phyloP scores from a whole-genome alignment of 1,140 invertebrate genomes.

The Drosophila watanabei region DNA sequence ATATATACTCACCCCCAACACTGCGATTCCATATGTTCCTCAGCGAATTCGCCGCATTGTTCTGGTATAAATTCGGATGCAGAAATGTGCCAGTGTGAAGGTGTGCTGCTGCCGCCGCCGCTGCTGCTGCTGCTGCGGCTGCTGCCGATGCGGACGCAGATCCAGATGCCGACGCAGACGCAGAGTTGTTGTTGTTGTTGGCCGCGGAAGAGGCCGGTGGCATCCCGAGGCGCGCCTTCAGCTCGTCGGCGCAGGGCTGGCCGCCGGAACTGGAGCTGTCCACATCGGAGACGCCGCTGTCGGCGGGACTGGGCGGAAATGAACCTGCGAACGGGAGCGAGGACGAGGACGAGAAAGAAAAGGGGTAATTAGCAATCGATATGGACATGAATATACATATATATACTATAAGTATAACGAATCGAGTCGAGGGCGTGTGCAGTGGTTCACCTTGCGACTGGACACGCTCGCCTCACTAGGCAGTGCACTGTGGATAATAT shows the following conservation, averaged over 20 bases:
- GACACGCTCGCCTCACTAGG: slow-evolving; percentile 37
- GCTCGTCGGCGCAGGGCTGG: slow-evolving; percentile 93
- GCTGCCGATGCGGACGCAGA: slow-evolving; percentile 60
- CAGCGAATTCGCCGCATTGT: slow-evolving; percentile 82
- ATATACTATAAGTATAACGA: slow-evolving; percentile 10
- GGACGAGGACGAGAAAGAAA: slow-evolving; percentile 35
- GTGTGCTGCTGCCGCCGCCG: slow-evolving; percentile 73
- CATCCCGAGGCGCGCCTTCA: slow-evolving; percentile 92
- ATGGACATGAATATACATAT: slow-evolving; percentile 12
- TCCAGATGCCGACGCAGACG: slow-evolving; percentile 12
- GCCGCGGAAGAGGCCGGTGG: slow-evolving; percentile 60
- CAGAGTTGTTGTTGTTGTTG: slow-evolving; percentile 18
- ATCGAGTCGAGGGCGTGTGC: slow-evolving; percentile 61
- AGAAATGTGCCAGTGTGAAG: slow-evolving; percentile 84
- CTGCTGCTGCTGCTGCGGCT: slow-evolving; percentile 64
- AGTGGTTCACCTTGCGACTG: slow-evolving; percentile 65
- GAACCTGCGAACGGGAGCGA: slow-evolving; percentile 88
- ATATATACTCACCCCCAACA: slow-evolving; percentile 83
- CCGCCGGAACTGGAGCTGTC: slow-evolving; percentile 96
- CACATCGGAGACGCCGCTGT: slow-evolving; percentile 98
- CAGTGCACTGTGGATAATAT: slow-evolving; percentile 21
- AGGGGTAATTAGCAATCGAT: slow-evolving; percentile 40
- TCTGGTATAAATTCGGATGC: slow-evolving; percentile 86
- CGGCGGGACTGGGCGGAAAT: slow-evolving; percentile 97
- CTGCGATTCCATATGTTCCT: slow-evolving; percentile 85